Conservation (phyloP, 23 tunicate genomes). For the Trididemnum nubilum region DNA sequence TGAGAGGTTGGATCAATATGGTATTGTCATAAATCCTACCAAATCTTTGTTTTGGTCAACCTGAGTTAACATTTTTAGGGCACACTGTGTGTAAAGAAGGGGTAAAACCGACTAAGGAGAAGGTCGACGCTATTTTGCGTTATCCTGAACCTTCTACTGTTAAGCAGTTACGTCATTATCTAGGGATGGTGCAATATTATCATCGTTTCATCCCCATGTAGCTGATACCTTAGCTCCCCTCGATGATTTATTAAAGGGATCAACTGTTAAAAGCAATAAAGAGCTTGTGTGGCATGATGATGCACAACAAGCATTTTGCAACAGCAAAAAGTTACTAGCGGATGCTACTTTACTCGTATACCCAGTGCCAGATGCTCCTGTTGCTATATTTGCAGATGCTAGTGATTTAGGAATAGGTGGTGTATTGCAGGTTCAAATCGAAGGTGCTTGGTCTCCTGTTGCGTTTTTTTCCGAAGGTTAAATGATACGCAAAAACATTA, state of each 20-base stretch:
- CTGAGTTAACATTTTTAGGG: slow-evolving; percentile 7
- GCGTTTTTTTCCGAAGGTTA: background rate
- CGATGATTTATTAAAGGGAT: background rate
- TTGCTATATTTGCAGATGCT: background rate
- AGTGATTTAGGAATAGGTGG: background rate
- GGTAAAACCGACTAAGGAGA: background rate
- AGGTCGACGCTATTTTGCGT: background rate
- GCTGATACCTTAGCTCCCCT: background rate
- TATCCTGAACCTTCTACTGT: background rate
- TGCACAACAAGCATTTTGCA: background rate
- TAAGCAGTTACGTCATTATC: background rate
- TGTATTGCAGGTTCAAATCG: background rate
- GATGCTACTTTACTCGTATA: background rate
- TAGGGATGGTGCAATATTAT: slow-evolving; percentile 1
- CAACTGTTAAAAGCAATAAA: background rate
- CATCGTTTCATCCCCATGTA: background rate
- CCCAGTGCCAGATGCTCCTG: background rate
- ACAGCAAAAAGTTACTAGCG: background rate
- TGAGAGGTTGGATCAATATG: slow-evolving; percentile 6
- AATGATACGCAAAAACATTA: no score
- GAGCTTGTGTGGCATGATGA: background rate
- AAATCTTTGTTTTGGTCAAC: background rate
- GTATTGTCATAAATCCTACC: slow-evolving; percentile 22
- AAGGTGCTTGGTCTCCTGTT: background rate
- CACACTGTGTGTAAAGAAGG: background rate